Evolutionary conservation across 2,797 vertebrate genomes (phyloP).

Genomic region (Acropternis orthonyx): DNA sequence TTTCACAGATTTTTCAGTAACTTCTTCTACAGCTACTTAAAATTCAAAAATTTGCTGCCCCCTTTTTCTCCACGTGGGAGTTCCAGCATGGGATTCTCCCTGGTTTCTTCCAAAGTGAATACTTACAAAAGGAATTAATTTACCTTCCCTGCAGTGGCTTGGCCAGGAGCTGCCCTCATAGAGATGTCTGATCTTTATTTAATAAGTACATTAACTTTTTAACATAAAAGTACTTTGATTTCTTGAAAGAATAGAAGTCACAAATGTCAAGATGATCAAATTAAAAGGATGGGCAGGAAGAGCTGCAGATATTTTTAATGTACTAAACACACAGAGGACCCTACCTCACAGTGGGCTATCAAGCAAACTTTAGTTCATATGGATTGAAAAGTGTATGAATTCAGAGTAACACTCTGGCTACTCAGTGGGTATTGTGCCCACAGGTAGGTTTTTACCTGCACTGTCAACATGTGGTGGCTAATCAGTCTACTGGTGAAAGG

Average conservation of each 20-base stretch:
- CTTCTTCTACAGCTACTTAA: not conserved
- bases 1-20: not conserved
- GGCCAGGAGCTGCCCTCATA: not conserved
- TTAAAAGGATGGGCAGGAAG: not conserved
- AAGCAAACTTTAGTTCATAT: not conserved
- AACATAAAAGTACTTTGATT: not conserved
- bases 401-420: not conserved
- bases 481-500: not conserved
- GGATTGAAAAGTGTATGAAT: not conserved
- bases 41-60: not conserved
- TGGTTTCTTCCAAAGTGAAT: not conserved
- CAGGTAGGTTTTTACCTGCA: not conserved
- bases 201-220: not conserved
- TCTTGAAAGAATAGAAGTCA: not conserved
- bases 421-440: not conserved
- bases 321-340: not conserved
- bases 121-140: not conserved
- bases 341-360: not conserved
- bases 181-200: not conserved
- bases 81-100: not conserved
- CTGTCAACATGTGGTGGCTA: not conserved
- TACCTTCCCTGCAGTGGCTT: not conserved
- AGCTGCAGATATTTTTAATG: not conserved
- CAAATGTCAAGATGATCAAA: not conserved
- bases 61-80: not conserved